phyloP scores from a whole-genome alignment of 2,797 vertebrate species.

The Sus cebifrons region DNA sequence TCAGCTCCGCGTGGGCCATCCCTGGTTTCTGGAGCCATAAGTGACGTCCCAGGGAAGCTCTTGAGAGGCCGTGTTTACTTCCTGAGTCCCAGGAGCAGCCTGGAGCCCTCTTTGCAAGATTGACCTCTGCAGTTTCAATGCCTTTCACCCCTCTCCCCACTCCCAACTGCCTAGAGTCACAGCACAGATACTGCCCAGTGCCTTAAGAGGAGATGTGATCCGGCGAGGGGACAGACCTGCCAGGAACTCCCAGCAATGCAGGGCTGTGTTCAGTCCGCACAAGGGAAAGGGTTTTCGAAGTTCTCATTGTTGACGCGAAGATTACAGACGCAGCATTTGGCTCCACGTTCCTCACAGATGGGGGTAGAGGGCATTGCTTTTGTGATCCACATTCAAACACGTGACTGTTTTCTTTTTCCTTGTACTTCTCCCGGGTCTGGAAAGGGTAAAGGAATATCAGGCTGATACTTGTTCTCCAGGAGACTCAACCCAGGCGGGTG shows the following conservation, averaged over 20 bases:
- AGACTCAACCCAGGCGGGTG: background rate
- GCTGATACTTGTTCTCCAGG: conserved; percentile 40
- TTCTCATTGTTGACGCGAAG: background rate
- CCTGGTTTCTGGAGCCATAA: background rate
- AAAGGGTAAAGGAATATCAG: conserved; percentile 37
- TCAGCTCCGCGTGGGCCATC: background rate
- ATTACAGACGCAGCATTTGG: background rate
- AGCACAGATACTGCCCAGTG: conserved; percentile 81
- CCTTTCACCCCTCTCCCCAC: conserved; percentile 45
- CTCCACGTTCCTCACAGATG: conserved; percentile 18
- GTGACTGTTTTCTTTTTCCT: conserved; percentile 36
- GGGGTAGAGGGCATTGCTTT: conserved; percentile 60
- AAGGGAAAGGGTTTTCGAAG: background rate
- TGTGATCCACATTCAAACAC: conserved; percentile 41
- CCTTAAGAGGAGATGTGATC: conserved; percentile 77
- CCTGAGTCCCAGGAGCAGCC: conserved; percentile 65
- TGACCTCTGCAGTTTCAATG: conserved; percentile 28
- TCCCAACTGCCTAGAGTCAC: conserved; percentile 64
- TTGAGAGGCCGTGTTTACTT: conserved; percentile 24
- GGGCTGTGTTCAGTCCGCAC: background rate
- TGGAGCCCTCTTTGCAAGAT: conserved; percentile 45
- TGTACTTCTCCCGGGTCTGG: conserved; percentile 50
- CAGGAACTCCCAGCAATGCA: background rate
- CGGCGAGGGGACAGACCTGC: background rate
- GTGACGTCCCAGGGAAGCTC: background rate